phyloP scores from a whole-genome alignment of 35 echinoderm and acorn worm species.

The Lytechinus variegatus region DNA sequence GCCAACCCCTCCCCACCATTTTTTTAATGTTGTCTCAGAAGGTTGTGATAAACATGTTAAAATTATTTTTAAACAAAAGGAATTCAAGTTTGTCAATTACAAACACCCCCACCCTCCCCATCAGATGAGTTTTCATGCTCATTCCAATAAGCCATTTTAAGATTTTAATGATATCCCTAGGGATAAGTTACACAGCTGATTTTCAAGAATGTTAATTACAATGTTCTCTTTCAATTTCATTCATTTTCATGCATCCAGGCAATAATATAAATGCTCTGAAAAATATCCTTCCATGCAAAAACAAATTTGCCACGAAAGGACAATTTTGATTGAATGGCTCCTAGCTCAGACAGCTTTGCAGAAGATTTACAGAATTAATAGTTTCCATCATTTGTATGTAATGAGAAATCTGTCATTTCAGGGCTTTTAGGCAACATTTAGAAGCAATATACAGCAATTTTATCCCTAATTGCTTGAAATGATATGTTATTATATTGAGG shows the following conservation, averaged over 20 bases:
- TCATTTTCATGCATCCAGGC: constrained; percentile 14
- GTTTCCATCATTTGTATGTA: not conserved
- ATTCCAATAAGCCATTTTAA: not conserved
- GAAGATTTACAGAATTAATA: not conserved
- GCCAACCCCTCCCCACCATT: not conserved
- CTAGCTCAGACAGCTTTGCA: not conserved
- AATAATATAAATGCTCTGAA: not conserved
- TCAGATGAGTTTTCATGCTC: not conserved
- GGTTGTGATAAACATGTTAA: not conserved
- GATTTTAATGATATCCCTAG: not conserved
- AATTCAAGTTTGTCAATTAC: too few relatives aligned
- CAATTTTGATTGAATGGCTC: not conserved
- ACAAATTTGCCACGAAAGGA: constrained; percentile 5
- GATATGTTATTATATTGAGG: not conserved
- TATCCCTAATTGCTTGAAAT: not conserved
- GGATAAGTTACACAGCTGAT: constrained; percentile 32
- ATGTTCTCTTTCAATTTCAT: constrained; percentile 24
- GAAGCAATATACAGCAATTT: not conserved
- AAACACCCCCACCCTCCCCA: not conserved
- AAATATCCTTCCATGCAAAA: not conserved
- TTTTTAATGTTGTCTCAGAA: not conserved
- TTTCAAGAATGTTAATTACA: constrained; percentile 37
- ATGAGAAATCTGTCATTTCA: not conserved
- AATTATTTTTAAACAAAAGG: too few relatives aligned
- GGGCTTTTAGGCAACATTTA: not conserved